phyloP scores from a whole-genome alignment of 2,113 vertebrate genomes.

The Romanogobio albipinnatus region DNA sequence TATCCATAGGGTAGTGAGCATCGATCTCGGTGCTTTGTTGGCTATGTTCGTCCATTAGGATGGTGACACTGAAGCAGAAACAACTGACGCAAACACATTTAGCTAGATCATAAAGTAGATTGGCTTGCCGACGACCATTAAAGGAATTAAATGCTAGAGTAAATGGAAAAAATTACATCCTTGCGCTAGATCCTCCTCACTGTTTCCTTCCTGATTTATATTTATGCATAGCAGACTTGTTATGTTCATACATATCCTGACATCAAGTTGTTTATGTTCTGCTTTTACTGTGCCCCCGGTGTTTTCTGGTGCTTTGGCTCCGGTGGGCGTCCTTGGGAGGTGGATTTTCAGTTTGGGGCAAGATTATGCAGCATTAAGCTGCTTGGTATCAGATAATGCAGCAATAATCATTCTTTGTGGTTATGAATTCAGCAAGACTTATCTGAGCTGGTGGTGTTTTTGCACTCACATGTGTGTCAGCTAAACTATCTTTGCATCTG shows the following conservation, averaged over 20 bases:
- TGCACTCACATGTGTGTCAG: not conserved
- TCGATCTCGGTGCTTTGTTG: slow-evolving; percentile 11
- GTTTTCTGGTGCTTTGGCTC: slow-evolving; percentile 52
- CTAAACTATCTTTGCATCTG: slow-evolving; percentile 27
- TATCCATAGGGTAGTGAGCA: not conserved
- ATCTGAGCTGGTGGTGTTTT: slow-evolving; percentile 15
- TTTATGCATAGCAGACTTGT: not conserved
- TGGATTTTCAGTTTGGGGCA: slow-evolving; percentile 61
- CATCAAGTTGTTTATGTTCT: slow-evolving; percentile 3
- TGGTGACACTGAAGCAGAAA: slow-evolving; percentile 24
- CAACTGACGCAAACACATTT: slow-evolving; percentile 29
- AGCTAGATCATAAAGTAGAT: not conserved
- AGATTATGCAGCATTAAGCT: slow-evolving; percentile 73
- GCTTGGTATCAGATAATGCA: slow-evolving; percentile 70
- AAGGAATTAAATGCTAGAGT: slow-evolving; percentile 16
- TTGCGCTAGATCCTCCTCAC: not conserved
- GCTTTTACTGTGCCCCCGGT: not conserved
- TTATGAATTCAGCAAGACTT: slow-evolving; percentile 62
- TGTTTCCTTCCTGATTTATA: not conserved
- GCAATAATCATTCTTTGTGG: slow-evolving; percentile 64
- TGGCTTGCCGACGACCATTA: slow-evolving; percentile 18
- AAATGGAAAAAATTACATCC: not conserved
- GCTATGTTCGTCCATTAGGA: slow-evolving; percentile 14
- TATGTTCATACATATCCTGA: not conserved
- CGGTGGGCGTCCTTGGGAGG: slow-evolving; percentile 55